These are phyloP conservation scores for Agrilus mali DNA, from an alignment of 2,888 invertebrate species.

Conservation along the genomic window DNA sequence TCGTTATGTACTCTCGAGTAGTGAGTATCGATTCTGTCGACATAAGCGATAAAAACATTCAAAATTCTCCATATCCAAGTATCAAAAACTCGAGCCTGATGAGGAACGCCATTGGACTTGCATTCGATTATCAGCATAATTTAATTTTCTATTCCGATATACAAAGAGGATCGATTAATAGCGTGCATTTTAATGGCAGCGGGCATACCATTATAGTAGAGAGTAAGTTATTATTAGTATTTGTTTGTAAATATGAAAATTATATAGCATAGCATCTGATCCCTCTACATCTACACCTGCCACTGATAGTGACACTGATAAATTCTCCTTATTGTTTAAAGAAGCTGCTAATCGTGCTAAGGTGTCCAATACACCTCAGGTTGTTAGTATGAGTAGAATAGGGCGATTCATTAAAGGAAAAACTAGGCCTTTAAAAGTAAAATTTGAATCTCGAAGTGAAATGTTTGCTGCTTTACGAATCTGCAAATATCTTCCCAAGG, in stretches of 20 bases:
- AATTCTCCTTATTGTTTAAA: too few species aligned
- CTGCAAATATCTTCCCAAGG: too few species aligned
- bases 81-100: constrained; percentile 61
- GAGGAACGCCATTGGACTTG: constrained; percentile 76
- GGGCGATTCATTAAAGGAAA: too few species aligned
- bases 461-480: too few species aligned
- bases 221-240: constrained; percentile 36
- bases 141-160: constrained; percentile 81
- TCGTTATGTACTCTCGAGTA: constrained; percentile 73
- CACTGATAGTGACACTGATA: too few species aligned
- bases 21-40: constrained; percentile 72
- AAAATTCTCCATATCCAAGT: constrained; percentile 65
- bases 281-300: too few species aligned
- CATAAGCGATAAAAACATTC: constrained; percentile 54
- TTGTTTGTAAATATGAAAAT: constrained; percentile 2
- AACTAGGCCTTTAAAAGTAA: too few species aligned
- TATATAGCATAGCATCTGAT: too few species aligned
- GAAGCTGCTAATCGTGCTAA: too few species aligned
- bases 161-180: constrained; percentile 71
- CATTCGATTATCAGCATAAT: constrained; percentile 59
- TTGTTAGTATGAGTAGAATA: too few species aligned
- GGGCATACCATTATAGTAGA: constrained; percentile 56
- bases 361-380: too few species aligned
- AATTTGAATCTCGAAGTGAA: too few species aligned
- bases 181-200: constrained; percentile 68